Conservation (phyloP, 2,113 vertebrate genomes). For the Melanostigma gelatinosum region DNA sequence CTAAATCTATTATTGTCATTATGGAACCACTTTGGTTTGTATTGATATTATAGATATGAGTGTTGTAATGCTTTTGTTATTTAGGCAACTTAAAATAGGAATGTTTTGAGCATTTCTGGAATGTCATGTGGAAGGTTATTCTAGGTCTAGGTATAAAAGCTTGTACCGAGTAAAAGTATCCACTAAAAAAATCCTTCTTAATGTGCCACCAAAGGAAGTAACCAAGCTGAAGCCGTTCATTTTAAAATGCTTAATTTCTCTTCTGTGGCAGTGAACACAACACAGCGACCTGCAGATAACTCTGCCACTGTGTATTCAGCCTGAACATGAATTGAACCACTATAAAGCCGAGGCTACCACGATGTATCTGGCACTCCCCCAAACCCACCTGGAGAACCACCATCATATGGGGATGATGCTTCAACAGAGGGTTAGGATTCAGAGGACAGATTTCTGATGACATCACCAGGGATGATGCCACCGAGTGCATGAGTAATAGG, state of each 20-base stretch:
- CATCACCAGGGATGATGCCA: conserved; percentile 26
- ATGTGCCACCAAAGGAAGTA: neutral
- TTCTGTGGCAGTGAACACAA: neutral
- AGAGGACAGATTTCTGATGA: conserved; percentile 18
- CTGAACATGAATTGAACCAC: neutral
- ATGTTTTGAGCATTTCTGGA: neutral
- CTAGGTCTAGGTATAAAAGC: too few relatives aligned
- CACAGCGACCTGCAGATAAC: neutral
- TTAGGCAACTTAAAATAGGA: neutral
- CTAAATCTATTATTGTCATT: neutral
- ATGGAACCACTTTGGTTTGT: neutral
- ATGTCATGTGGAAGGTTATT: neutral
- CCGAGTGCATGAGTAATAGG: conserved; percentile 22
- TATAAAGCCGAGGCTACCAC: neutral
- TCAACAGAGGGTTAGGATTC: neutral
- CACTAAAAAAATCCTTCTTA: neutral
- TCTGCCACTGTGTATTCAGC: neutral
- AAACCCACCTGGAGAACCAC: neutral
- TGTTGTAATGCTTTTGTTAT: neutral
- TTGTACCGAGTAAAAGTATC: neutral
- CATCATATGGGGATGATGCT: neutral
- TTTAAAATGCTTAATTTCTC: neutral
- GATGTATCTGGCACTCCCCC: neutral
- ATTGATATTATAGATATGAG: neutral
- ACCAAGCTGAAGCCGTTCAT: neutral